Evolutionary conservation across 2,797 vertebrate species (phyloP).

Genomic region (Falco cherrug): DNA sequence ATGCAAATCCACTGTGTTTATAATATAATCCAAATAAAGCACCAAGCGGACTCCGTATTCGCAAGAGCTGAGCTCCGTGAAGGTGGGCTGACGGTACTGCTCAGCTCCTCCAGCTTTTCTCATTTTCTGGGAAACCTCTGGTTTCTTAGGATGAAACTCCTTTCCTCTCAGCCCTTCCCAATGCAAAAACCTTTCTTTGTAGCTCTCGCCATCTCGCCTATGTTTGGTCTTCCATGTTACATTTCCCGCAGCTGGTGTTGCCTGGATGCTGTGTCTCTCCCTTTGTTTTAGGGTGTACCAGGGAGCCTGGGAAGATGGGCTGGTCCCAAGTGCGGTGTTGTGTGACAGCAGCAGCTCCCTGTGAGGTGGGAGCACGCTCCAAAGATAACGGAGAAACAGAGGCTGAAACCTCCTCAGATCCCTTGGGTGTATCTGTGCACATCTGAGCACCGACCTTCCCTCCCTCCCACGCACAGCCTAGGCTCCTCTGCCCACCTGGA

Average conservation of each 20-base stretch:
- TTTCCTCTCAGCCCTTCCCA: neutral
- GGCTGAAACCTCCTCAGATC: neutral
- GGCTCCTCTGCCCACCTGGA: neutral
- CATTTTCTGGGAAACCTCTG: neutral
- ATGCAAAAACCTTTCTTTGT: neutral
- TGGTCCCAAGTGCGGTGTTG: neutral
- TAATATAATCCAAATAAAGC: neutral
- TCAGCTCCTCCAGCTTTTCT: neutral
- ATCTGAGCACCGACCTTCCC: neutral
- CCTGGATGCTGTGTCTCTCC: neutral
- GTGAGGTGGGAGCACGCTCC: neutral
- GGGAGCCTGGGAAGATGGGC: neutral
- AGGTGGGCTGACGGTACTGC: neutral
- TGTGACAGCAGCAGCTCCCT: neutral
- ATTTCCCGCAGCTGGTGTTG: neutral
- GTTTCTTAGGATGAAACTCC: neutral
- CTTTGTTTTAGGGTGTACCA: neutral
- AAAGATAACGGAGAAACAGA: rapidly evolving
- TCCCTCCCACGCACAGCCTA: neutral
- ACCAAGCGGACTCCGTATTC: neutral
- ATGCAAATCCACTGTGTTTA: neutral
- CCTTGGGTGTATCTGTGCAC: neutral
- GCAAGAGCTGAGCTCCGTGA: neutral
- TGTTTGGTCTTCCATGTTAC: neutral
- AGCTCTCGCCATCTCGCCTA: neutral